A percentile compares a stretch with the other conserved stretches of the same genome.
Evolutionary conservation across 1,140 invertebrate genomes (phyloP).

Genomic region (Ooceraea biroi): DNA sequence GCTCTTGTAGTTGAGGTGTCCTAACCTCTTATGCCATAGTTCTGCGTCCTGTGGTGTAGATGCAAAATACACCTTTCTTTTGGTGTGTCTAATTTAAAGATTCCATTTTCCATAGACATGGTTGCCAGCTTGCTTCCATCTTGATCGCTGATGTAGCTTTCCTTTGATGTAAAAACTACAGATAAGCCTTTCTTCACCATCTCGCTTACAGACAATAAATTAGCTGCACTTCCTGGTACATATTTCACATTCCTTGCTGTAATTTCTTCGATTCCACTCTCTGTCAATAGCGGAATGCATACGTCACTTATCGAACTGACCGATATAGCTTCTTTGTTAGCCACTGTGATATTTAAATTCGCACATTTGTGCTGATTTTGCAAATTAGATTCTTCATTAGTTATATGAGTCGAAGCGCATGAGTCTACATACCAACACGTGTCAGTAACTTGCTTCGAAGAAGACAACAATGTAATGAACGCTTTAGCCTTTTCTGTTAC

Average conservation of each 20-base stretch:
- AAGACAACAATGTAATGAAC: too few relatives aligned
- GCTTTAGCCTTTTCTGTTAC: too few relatives aligned
- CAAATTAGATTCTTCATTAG: background rate
- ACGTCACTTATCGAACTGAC: background rate
- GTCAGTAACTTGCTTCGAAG: too few relatives aligned
- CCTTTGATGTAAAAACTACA: background rate
- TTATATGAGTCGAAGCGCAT: background rate
- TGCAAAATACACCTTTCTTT: background rate
- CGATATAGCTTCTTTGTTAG: background rate
- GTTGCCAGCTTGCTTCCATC: background rate
- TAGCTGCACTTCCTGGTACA: background rate
- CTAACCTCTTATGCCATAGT: background rate
- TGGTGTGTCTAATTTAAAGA: background rate
- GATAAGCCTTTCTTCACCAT: background rate
- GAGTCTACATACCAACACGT: slow-evolving; percentile 2
- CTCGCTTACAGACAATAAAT: background rate
- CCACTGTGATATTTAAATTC: background rate
- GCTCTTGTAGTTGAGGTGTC: background rate
- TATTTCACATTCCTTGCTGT: background rate
- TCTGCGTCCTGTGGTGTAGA: background rate
- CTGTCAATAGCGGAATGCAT: background rate
- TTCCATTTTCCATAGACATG: background rate
- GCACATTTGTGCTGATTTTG: too few relatives aligned
- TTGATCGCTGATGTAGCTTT: background rate
- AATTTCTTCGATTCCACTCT: background rate